Conservation (phyloP, 2,113 vertebrate genomes). For the Blennius ocellaris region DNA sequence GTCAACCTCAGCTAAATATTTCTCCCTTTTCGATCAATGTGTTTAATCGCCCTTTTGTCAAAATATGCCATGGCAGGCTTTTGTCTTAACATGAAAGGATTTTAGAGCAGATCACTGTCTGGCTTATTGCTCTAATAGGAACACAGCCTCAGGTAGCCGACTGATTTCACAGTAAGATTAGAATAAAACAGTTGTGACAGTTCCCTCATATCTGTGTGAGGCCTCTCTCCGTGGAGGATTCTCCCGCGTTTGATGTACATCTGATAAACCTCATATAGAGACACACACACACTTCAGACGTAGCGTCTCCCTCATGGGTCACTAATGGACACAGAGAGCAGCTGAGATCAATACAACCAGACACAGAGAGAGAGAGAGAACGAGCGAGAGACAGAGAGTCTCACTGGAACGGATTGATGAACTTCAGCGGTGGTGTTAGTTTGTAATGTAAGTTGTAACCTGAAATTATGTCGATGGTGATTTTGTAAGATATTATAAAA, state of each 20-base stretch:
- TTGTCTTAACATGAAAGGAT: too few species aligned
- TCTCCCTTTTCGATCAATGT: too few species aligned
- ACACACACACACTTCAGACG: conserved; percentile 64
- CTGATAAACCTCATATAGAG: conserved; percentile 62
- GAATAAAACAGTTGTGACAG: conserved; percentile 31
- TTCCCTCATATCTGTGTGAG: conserved; percentile 21
- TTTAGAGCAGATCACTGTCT: too few species aligned
- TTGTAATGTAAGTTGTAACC: conserved; percentile 28
- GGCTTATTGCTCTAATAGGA: too few species aligned
- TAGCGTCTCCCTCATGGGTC: conserved; percentile 80
- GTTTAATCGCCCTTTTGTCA: too few species aligned
- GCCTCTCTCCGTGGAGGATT: conserved; percentile 25
- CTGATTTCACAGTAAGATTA: background rate
- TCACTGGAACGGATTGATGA: conserved; percentile 60
- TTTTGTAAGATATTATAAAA: too few species aligned
- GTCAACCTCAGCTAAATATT: too few species aligned
- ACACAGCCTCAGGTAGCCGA: too few species aligned
- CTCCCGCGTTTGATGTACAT: conserved; percentile 57
- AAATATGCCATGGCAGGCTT: too few species aligned
- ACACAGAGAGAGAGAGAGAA: conserved; percentile 46
- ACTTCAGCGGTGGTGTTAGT: conserved; percentile 49
- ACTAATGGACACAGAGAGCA: conserved; percentile 83
- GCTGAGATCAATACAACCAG: conserved; percentile 78
- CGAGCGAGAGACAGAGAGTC: conserved; percentile 53
- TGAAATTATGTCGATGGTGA: background rate